Percentiles rank a stretch among this genome's conserved stretches.
Evolutionary conservation across 2,797 vertebrate genomes (phyloP).

Genomic region (Cephalopachus bancanus): DNA sequence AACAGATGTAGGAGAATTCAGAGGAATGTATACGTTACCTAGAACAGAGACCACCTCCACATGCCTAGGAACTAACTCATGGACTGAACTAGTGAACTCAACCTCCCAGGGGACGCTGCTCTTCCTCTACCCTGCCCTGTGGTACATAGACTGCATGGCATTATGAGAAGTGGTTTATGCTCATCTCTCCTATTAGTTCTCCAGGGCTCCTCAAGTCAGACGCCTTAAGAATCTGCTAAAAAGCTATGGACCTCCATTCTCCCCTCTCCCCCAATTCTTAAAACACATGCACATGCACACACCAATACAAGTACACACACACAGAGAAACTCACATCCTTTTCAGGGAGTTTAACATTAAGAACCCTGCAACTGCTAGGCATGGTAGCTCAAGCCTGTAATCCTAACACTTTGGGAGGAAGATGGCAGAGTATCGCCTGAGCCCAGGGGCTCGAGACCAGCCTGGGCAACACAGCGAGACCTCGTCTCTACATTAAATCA

Average conservation of each 20-base stretch:
- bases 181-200: neutral
- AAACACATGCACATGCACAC: neutral
- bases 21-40: neutral
- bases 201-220: neutral
- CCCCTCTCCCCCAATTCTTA: neutral
- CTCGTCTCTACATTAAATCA: too few relatives aligned
- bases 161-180: neutral
- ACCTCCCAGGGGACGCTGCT: neutral
- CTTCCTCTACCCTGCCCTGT: neutral
- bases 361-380: neutral
- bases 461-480: too few relatives aligned
- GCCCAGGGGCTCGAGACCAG: too few relatives aligned
- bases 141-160: neutral
- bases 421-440: too few relatives aligned
- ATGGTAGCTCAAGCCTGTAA: too few relatives aligned
- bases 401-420: too few relatives aligned
- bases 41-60: neutral
- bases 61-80: too few relatives aligned
- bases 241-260: neutral
- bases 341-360: constrained; percentile 3
- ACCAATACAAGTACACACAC: neutral
- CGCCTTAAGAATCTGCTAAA: neutral
- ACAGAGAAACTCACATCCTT: neutral
- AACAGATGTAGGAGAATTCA: neutral
- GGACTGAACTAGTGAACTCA: constrained; percentile 2